Evolutionary conservation across 2,797 vertebrate genomes (phyloP).

Genomic region (Tiaroga cobitis): DNA sequence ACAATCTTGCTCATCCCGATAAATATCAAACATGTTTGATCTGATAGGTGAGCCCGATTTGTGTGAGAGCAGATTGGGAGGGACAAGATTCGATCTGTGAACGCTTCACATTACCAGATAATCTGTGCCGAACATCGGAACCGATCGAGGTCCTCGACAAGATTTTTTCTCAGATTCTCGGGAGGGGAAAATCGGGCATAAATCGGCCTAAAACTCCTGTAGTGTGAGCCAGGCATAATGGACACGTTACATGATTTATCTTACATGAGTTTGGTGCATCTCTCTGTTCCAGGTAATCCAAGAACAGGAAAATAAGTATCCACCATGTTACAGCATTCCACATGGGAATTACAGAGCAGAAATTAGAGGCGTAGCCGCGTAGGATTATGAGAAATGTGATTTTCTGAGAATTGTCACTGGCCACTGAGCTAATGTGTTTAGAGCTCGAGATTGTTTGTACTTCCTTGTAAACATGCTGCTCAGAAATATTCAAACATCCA

Average conservation of each 20-base stretch:
- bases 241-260: neutral
- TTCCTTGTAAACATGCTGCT: constrained; percentile 10
- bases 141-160: too few relatives aligned
- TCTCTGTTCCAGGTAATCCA: constrained; percentile 28
- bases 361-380: constrained; percentile 30
- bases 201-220: too few relatives aligned
- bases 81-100: too few relatives aligned
- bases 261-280: constrained; percentile 7
- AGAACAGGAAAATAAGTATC: constrained; percentile 23
- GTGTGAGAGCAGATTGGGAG: too few relatives aligned
- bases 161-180: too few relatives aligned
- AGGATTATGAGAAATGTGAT: constrained; percentile 41
- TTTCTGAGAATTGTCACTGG: constrained; percentile 31
- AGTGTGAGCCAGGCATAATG: too few relatives aligned
- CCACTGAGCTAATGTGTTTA: constrained; percentile 20
- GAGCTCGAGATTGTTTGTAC: constrained; percentile 7
- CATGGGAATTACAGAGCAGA: constrained; percentile 34
- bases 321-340: constrained; percentile 21
- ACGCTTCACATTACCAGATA: too few relatives aligned
- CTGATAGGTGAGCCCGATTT: too few relatives aligned
- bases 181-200: too few relatives aligned
- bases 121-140: too few relatives aligned
- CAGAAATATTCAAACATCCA: constrained; percentile 1
- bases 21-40: too few relatives aligned
- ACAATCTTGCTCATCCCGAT: too few relatives aligned